phyloP scores from a whole-genome alignment of 2,113 vertebrate species.

The Heptranchias perlo region DNA sequence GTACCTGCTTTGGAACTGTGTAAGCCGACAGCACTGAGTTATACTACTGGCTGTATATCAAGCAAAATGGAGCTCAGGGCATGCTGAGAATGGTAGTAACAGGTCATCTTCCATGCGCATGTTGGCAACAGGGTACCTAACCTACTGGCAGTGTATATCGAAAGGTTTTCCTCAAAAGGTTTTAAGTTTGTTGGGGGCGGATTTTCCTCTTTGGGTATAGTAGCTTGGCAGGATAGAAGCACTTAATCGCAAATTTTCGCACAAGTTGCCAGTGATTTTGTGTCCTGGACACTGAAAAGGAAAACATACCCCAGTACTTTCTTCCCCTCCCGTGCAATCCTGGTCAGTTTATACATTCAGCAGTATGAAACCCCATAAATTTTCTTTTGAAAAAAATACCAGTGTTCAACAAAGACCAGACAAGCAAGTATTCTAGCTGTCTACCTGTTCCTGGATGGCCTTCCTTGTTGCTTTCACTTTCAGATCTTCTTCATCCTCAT shows the following conservation, averaged over 20 bases:
- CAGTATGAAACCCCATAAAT: neutral
- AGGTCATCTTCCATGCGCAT: neutral
- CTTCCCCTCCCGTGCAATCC: neutral
- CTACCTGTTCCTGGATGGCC: neutral
- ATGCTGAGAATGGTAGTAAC: neutral
- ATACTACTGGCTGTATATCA: neutral
- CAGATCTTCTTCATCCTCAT: conserved; percentile 21
- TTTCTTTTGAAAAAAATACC: neutral
- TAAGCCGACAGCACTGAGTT: neutral
- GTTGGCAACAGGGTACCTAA: neutral
- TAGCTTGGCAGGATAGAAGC: neutral
- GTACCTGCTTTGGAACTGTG: neutral
- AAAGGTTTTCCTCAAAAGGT: neutral
- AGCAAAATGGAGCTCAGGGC: neutral
- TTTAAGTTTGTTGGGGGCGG: neutral
- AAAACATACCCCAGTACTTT: neutral
- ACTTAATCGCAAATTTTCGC: neutral
- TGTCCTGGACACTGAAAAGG: neutral
- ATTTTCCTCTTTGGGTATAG: neutral
- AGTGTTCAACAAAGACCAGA: neutral
- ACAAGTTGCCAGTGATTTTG: neutral
- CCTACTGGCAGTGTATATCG: neutral
- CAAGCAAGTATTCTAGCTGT: neutral
- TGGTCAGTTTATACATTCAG: neutral
- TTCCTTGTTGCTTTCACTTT: conserved; percentile 3